Base-by-base conservation (phyloP, 2,113 vertebrate species). In the Varanus komodoensis region DNA sequence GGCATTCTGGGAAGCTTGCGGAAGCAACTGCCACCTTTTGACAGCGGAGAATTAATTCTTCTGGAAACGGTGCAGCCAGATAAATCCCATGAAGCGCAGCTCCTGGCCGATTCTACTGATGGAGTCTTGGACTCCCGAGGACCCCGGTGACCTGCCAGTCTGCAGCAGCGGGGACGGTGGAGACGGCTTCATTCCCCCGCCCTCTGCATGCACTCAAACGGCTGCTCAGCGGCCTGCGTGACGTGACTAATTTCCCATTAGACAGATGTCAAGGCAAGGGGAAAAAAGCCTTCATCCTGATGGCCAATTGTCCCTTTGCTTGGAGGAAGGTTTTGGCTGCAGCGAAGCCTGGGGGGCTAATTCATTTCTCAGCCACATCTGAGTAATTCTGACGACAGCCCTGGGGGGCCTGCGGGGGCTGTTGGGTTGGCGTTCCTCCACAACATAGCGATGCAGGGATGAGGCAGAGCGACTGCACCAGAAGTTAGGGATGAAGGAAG, bases 1-100 rank as follows among this genome's bases (percentile, higher is more conserved):
- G 8, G 74, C 38, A 79, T 57, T 32, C 75, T 1, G 29, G 52
- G 82, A 57, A n/a, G 64, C 73, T 44, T 4, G 9, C 34, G 21
- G 71, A 73, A 64, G 38, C 67, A 15, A 4, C 23, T 52, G 6
- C 64, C 50, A 52, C 61, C 90, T 87, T 91, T 50, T 52, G 71
- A 87, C 73, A 69, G 79, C 75, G 34, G 34, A 50, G 50, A 64
- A 81, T 86, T 81, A 86, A 86, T 64, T 86, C 68, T 48, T 81
- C 89, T 86, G 89, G 89, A 81, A 86, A 11, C 15, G 5, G 27
- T 12, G 50, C 68, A 74, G 38, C 74, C 34, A 38, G 34, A 57
- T 15, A 48, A 67, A 5, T 48, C 67, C 67, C 75, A 3, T 12
- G 77, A 52, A 12, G 71, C 34, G 19, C 15, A 1, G 14, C 38